Evolutionary conservation across 2,113 vertebrate species (phyloP).

Genomic region (Brachypodius melanocephalos): DNA sequence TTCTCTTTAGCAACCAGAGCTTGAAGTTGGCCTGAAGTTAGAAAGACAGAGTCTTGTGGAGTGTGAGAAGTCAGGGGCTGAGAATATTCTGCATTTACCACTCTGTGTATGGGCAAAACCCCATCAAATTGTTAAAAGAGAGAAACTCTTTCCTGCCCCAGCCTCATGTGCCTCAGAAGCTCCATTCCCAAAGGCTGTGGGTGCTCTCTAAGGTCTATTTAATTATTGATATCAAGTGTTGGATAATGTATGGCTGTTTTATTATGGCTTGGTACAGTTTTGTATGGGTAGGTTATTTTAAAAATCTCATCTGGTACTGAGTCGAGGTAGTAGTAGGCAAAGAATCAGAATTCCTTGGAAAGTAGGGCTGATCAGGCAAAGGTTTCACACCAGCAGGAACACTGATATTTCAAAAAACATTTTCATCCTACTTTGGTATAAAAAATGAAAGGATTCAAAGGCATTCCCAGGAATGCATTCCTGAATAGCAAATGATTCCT

Average conservation of each 20-base stretch:
- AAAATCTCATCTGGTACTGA: not conserved
- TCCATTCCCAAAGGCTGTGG: not conserved
- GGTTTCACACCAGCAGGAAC: not conserved
- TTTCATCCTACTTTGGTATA: not conserved
- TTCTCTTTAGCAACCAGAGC: not conserved
- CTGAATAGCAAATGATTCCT: not conserved
- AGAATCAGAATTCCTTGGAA: not conserved
- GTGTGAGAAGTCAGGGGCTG: not conserved
- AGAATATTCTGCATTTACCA: not conserved
- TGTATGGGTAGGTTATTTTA: not conserved
- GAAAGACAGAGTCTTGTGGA: not conserved
- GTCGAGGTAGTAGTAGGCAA: not conserved
- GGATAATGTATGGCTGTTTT: not conserved
- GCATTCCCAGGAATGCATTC: not conserved
- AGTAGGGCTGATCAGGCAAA: not conserved
- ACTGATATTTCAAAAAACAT: not conserved
- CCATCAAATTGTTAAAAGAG: not conserved
- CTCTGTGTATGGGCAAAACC: not conserved
- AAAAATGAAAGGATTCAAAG: not conserved
- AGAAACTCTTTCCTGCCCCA: not conserved
- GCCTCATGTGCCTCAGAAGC: not conserved
- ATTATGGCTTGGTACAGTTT: not conserved
- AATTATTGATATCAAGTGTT: not conserved
- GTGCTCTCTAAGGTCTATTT: not conserved
- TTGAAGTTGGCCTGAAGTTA: not conserved